These are phyloP conservation scores for Agriopis marginaria DNA, from an alignment of 2,888 invertebrate species.

Conservation along the genomic window DNA sequence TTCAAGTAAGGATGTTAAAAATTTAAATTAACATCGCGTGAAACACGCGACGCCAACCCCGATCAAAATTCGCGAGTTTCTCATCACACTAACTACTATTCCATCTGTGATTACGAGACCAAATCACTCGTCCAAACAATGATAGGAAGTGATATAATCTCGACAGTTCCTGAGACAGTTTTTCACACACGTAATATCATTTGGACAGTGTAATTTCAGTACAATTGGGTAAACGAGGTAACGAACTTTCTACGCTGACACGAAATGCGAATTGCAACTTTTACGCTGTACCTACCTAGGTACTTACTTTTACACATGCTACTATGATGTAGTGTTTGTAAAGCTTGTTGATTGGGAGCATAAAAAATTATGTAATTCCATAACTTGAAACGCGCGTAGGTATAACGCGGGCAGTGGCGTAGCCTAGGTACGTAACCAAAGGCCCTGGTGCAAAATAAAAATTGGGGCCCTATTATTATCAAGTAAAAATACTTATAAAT, in stretches of 20 bases:
- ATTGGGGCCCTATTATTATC: too few relatives aligned
- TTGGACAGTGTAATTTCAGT: conserved; percentile 15
- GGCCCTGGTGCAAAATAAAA: too few relatives aligned
- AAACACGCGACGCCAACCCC: conserved; percentile 24
- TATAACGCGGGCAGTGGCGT: too few relatives aligned
- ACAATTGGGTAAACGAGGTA: conserved; percentile 18
- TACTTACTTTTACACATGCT: too few relatives aligned
- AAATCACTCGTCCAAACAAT: conserved; percentile 25
- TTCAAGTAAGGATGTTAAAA: not conserved
- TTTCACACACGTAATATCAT: conserved; percentile 27
- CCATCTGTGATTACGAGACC: conserved; percentile 2
- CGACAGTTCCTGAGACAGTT: conserved; percentile 12
- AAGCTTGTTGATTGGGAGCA: too few relatives aligned
- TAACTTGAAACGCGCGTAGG: too few relatives aligned
- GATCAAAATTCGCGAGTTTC: conserved; percentile 19
- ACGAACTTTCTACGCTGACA: conserved; percentile 19
- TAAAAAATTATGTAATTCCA: too few relatives aligned
- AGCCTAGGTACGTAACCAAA: too few relatives aligned
- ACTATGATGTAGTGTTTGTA: too few relatives aligned
- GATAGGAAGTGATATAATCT: conserved; percentile 41
- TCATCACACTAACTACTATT: conserved; percentile 8
- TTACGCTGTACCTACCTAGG: not conserved
- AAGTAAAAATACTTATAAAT: too few relatives aligned
- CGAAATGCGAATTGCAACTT: not conserved
- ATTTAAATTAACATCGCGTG: conserved; percentile 24